Base-by-base conservation (phyloP, 2,113 vertebrate species). In the Eonycteris spelaea region DNA sequence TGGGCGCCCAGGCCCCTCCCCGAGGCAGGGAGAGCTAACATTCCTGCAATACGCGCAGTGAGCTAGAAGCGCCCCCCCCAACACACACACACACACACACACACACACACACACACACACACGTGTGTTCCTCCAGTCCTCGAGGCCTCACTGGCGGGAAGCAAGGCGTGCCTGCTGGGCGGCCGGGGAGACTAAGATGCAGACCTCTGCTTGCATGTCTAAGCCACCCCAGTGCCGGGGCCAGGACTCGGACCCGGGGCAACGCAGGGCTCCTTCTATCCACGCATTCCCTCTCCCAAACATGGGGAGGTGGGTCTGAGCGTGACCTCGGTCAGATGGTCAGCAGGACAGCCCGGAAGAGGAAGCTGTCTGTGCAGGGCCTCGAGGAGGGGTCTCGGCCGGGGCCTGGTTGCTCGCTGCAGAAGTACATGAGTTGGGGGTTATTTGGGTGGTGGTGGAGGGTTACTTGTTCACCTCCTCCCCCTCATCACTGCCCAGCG, bases 291-390 rank as follows among this genome's bases (percentile, higher is more conserved):
- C 14, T 71, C 57, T 65, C 16, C 18, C 43, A 38, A 61, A n/a
- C 43, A 11, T 1, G 7, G 68, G 30, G 8, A 15, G 6, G 33
- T 14, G 28, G 30, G 10, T 43, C 6, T 0, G 1, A 55, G 19
- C n/a, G 35, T 13, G 24, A 11, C 5, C 35, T 51, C 73, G 38
- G 67, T 30, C 30, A 57, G 43, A 51, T 0, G 8, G 63, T 78
- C 80, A 12, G 14, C 1, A 94, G 94, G 51, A 33, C 55, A 57
- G 33, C 43, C 59, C 21, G 18, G 19, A 55, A 38, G 51, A 78
- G 38, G 43, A 45, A 22, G 74, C 30, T 43, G 4, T 35, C 3
- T 48, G 13, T 11, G 24, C 28, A 16, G 63, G 30, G 43, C n/a
- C 28, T 77, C 22, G 2, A 8, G n/a, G 22, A 48, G 2, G 38